Evolutionary conservation across 92 coral and sea anemone species (phyloP), one percentile per base, ranked within the genome.

Genomic region (Montipora capitata): DNA sequence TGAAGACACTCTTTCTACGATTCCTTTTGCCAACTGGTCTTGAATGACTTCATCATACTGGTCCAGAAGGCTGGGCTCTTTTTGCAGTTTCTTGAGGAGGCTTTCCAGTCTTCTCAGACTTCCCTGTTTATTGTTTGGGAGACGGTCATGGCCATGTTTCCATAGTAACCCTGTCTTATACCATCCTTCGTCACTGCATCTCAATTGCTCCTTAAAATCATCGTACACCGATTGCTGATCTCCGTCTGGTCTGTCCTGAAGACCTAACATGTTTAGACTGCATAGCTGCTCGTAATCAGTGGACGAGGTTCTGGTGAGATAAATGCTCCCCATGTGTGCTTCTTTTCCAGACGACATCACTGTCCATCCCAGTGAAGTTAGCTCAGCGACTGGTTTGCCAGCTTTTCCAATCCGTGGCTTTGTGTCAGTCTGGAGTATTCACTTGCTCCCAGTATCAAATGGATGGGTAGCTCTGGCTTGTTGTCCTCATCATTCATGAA

Each of bases 371-470:
- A 90, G 74, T 7, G 88, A 52, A 11, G 96, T 87, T 56, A 76
- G 87, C 88, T 90, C 92, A 14, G 92, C 94, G 0, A 94, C 70
- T 41, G 90, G 88, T 59, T 87, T 76, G 9, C 91, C 96, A 1
- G 87, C 87, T 45, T 86, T 76, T 52, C 96, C 96, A 67, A 79
- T 52, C 75, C 57, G 78, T 45, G 90, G 92, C 64, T 77, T 52
- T 5, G 86, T 84, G 68, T 80, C 66, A 58, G 91, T 92, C 77
- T 92, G 16, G 93, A 88, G 87, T 89, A 93, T 15, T 89, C 89
- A 61, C 93, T 82, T 18, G 93, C 94, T 49, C 94, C 87, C 69
- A 89, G 94, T 48, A 93, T 89, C 51, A 86, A 57, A 67, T 92
- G 95, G 42, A 84, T 43, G 42, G 87, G 93, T 41, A 92, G 72